Base-by-base conservation (phyloP, 2,797 vertebrate species). In the Acrossocheilus fasciatus region DNA sequence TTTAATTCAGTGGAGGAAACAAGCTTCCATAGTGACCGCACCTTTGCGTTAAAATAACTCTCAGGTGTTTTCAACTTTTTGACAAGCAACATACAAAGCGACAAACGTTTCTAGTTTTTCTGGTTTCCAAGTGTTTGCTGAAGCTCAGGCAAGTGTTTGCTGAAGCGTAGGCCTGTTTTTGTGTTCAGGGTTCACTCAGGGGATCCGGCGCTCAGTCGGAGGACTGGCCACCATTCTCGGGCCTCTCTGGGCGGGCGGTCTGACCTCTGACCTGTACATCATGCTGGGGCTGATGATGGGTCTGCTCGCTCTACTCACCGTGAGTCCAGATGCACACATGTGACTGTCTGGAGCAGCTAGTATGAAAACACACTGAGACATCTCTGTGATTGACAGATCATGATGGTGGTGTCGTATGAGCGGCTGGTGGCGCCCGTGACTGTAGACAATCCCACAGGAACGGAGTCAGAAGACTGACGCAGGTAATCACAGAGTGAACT, bases 271-370 rank as follows among this genome's bases (percentile, higher is more conserved):
- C 90, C 90, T 97, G 86, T 96, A 96, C 11, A 87, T 96, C 86
- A 97, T 97, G 96, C 87, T 97, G 76, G 96, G 96, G 9, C 94
- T 96, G 78, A 97, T 97, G 96, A 95, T 96, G 93, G 95, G 85
- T 12, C 93, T 97, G n/a, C 93, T 97, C 70, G 90, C 85, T 8
- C 86, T 97, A 59, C 90, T 96, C 52, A 95, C 93, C 84, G 96
- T 97, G 93, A 91, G 95, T 81, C 54, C 69, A 23, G 64, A 77
- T 80, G 69, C 84, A 64, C 79, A 62, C 66, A 23, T 70, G 30
- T 50, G 9, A 7, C 9, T 50, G 10, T 64, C 57, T 41, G 26
- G 2, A 34, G 62, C 3, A 36, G 26, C n/a, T 30, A 76, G 74
- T 9, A 23, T 59, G 36, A n/a, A 6, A 20, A 57, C 20, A n/a